Conservation (phyloP, 2,113 vertebrate genomes). For the Hydropotes inermis region DNA sequence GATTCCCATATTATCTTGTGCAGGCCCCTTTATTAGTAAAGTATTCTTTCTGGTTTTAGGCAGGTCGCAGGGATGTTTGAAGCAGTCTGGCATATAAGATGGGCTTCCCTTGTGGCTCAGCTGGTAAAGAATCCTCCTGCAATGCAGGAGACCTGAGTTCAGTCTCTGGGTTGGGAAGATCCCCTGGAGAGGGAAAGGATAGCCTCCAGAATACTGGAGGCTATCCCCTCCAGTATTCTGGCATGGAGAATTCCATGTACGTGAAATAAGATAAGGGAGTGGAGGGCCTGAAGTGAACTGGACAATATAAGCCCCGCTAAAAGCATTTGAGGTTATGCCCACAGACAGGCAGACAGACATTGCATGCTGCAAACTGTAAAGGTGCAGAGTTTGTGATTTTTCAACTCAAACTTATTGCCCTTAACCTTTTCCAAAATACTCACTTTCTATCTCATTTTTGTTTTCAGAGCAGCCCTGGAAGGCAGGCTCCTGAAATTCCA, state of each 20-base stretch:
- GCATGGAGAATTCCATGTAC: not conserved
- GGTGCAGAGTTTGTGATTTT: not conserved
- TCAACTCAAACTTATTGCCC: not conserved
- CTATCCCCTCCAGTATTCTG: not conserved
- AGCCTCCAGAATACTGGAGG: too few relatives aligned
- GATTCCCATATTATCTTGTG: too few relatives aligned
- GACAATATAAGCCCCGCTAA: accelerated
- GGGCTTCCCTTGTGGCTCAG: not conserved
- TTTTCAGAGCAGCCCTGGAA: not conserved
- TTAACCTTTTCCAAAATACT: not conserved
- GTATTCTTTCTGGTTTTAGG: not conserved
- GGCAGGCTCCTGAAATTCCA: not conserved
- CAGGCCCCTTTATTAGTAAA: not conserved
- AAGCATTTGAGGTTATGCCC: too few relatives aligned
- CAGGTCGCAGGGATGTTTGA: not conserved
- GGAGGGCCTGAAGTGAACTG: not conserved
- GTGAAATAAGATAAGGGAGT: not conserved
- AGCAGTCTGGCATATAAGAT: not conserved
- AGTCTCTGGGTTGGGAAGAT: not conserved
- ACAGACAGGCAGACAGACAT: not conserved
- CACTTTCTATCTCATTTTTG: not conserved
- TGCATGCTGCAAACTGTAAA: not conserved
- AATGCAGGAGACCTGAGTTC: not conserved
- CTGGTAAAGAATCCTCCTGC: not conserved
- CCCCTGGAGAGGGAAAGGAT: not conserved